phyloP scores from a whole-genome alignment of 2,888 invertebrate species.

The Gisinianus flammeolus region DNA sequence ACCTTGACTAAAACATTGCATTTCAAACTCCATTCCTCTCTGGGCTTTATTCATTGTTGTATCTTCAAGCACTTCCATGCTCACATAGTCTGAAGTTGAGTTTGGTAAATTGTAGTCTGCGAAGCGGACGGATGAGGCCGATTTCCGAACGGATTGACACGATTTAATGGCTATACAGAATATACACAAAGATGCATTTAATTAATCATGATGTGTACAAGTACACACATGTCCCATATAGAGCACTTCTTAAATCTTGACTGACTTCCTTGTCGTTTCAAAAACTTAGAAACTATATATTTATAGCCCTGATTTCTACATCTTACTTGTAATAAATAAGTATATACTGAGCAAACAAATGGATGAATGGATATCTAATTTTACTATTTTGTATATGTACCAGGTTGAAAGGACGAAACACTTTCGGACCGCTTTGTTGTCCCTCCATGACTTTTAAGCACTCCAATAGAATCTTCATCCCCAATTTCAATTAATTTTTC shows the following conservation, averaged over 20 bases:
- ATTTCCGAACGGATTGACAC: constrained; percentile 33
- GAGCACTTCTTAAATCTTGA: too few relatives aligned
- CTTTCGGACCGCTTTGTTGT: constrained; percentile 34
- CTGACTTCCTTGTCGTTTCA: too few relatives aligned
- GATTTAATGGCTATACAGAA: constrained; percentile 4
- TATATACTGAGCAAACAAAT: too few relatives aligned
- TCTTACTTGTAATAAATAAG: too few relatives aligned
- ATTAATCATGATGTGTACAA: not conserved
- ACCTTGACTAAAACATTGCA: constrained; percentile 35
- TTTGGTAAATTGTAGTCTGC: constrained; percentile 39
- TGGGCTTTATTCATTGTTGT: constrained; percentile 30
- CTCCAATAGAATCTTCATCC: constrained; percentile 20
- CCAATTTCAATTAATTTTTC: constrained; percentile 41
- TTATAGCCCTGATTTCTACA: too few relatives aligned
- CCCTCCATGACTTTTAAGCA: constrained; percentile 14
- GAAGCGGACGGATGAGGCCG: constrained; percentile 40
- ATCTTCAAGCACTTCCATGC: constrained; percentile 50
- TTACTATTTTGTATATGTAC: too few relatives aligned
- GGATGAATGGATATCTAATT: too few relatives aligned
- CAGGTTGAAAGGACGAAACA: constrained; percentile 39
- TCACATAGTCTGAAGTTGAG: constrained; percentile 49
- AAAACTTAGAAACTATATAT: too few relatives aligned
- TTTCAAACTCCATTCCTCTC: constrained; percentile 41
- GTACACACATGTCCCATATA: too few relatives aligned
- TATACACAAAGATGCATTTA: not conserved